Conservation (phyloP, 2,888 invertebrate genomes). For the Phaedon cochleariae region DNA sequence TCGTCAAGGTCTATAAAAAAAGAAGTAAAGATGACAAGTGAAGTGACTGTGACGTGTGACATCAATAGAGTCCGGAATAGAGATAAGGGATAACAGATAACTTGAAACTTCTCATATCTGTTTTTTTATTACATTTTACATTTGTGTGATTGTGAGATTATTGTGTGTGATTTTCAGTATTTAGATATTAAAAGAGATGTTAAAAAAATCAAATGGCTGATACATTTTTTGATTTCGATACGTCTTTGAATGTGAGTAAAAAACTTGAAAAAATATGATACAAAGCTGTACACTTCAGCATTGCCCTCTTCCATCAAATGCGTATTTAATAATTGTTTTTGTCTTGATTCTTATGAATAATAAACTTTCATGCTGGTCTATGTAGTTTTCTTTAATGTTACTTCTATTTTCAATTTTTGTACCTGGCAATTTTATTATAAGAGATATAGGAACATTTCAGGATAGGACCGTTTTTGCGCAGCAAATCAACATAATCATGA, state of each 20-base stretch:
- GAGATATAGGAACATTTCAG: background rate
- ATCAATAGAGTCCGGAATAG: too few species aligned
- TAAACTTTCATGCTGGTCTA: background rate
- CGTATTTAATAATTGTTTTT: background rate
- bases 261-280: background rate
- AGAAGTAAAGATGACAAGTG: too few species aligned
- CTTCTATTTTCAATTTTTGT: too few species aligned
- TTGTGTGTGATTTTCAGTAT: background rate
- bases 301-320: too few species aligned
- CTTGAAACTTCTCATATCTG: too few species aligned
- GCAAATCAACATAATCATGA: background rate
- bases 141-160: background rate
- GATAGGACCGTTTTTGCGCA: background rate
- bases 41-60: too few species aligned
- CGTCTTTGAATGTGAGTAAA: constrained; percentile 77
- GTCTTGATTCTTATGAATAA: background rate
- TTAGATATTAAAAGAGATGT: constrained; percentile 18
- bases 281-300: constrained; percentile 9
- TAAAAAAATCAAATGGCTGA: constrained; percentile 74
- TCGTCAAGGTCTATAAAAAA: too few species aligned
- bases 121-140: too few species aligned
- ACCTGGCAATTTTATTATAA: too few species aligned
- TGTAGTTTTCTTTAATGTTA: background rate
- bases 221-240: constrained; percentile 87
- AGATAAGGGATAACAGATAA: too few species aligned